phyloP scores from a whole-genome alignment of 2,888 invertebrate species.

The Taphrorychus bicolor region DNA sequence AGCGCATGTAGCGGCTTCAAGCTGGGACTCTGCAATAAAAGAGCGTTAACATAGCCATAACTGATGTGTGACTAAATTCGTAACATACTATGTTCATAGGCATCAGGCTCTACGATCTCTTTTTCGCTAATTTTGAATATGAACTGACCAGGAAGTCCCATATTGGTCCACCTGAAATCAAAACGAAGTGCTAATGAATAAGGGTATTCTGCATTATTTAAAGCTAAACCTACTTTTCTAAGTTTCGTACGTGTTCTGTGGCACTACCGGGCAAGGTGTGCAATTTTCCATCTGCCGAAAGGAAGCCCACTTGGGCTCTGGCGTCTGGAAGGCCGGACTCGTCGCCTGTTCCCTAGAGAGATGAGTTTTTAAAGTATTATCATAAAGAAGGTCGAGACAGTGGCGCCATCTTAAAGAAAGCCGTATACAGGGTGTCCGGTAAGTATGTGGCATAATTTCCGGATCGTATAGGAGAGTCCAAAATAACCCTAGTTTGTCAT shows the following conservation, averaged over 20 bases:
- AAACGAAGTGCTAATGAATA: no score
- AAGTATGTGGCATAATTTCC: no score
- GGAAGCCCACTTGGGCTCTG: conserved; percentile 92
- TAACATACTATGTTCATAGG: conserved; percentile 33
- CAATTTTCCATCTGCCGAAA: conserved; percentile 80
- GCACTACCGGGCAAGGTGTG: conserved; percentile 86
- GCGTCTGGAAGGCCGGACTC: conserved; percentile 85
- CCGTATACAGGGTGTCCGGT: no score
- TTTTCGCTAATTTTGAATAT: conserved; percentile 83
- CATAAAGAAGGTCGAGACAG: no score
- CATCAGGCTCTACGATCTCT: conserved; percentile 75
- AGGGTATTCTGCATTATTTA: no score
- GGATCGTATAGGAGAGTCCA: no score
- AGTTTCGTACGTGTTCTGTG: conserved; percentile 83
- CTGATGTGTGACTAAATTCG: neutral
- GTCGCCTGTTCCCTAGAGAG: conserved; percentile 79
- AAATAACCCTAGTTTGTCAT: no score
- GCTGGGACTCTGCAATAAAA: conserved; percentile 9
- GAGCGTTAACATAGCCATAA: no score
- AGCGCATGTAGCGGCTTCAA: conserved; percentile 52
- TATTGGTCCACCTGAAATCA: conserved; percentile 85
- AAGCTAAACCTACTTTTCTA: conserved; percentile 70
- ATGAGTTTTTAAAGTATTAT: neutral
- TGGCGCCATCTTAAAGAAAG: no score
- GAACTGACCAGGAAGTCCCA: conserved; percentile 85